These are phyloP conservation scores for Drosophila monieri DNA, from an alignment of 2,888 invertebrate species.

Conservation along the genomic window DNA sequence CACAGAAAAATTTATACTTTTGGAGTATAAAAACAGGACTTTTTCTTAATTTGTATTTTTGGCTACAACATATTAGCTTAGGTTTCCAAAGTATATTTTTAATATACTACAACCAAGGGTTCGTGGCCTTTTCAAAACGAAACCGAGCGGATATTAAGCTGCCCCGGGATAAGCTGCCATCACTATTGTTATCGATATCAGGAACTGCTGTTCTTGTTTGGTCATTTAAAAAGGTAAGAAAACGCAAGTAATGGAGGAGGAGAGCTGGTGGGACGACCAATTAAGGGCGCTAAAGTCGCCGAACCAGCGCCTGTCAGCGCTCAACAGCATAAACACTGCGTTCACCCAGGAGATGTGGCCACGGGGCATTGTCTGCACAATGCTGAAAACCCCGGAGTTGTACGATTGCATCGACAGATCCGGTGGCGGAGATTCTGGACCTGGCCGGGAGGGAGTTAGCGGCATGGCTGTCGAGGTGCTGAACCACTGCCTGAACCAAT, in stretches of 20 bases:
- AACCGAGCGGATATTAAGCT: neutral
- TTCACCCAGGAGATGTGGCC: conserved; percentile 83
- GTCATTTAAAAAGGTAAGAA: conserved; percentile 3
- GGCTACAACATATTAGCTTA: neutral
- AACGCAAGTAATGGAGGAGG: conserved; percentile 69
- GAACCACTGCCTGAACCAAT: conserved; percentile 85
- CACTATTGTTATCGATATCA: neutral
- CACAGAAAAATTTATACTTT: neutral
- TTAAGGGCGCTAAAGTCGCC: conserved; percentile 84
- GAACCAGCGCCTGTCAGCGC: conserved; percentile 83
- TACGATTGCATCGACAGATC: conserved; percentile 85
- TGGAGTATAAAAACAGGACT: neutral
- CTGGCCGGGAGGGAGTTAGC: conserved; percentile 85
- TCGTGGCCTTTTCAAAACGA: neutral
- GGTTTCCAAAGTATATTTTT: neutral
- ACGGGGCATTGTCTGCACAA: conserved; percentile 81
- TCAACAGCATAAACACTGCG: conserved; percentile 84
- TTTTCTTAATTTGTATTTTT: neutral
- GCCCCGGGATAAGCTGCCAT: too few relatives aligned
- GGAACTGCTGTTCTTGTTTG: conserved; percentile 1
- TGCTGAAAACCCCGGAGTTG: conserved; percentile 86
- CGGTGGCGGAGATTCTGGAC: conserved; percentile 10
- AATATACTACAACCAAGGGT: neutral
- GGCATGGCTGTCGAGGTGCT: conserved; percentile 88
- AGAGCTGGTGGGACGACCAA: conserved; percentile 85